Evolutionary conservation across 1,140 invertebrate genomes (phyloP), one percentile per base, ranked within the genome.

Genomic region (Oryzaephilus surinamensis): DNA sequence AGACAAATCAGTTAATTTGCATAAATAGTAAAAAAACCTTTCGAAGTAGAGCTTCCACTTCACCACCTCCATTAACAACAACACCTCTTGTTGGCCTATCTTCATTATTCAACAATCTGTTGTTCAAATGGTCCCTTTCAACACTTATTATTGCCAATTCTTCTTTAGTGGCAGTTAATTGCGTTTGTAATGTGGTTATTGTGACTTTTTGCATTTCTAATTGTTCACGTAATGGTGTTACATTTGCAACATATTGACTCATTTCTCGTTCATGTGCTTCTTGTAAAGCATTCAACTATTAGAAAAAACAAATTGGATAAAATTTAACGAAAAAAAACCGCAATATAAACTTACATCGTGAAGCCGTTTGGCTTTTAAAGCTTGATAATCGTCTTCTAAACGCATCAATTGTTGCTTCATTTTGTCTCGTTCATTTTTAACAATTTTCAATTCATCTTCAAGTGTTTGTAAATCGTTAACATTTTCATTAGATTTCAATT

Each of bases 191-290:
- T 11, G 64, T 63, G 47, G 70, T 69, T 28, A 76, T 61, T 5
- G 68, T 64, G n/a, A 70, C 61, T 46, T 74, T 71, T 30, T 65
- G 53, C 8, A 57, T 21, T 31, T 73, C 71, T 10, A 74, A 62
- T 46, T 73, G 69, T 42, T 73, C 68, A 49, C 71, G 64, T 6
- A 73, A 43, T 0, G 70, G 69, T 26, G 65, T 65, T 2, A 72
- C 48, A 46, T 71, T 72, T 49, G 67, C 54, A 42, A 73, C 66
- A 58, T 73, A 72, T 28, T 67, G 66, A 57, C 72, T 72, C 27
- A 85, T 62, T 54, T 87, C 83, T 17, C 76, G 72, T 49, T 85
- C 81, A 39, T 87, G 82, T 4, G 81, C 79, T 39, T 80, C 69
- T 61, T 87, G 82, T 3, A 84, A 61, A 4, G 79, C 71, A 58